These are phyloP conservation scores for Hymenopus coronatus DNA, from an alignment of 2,888 invertebrate species.

Conservation along the genomic window DNA sequence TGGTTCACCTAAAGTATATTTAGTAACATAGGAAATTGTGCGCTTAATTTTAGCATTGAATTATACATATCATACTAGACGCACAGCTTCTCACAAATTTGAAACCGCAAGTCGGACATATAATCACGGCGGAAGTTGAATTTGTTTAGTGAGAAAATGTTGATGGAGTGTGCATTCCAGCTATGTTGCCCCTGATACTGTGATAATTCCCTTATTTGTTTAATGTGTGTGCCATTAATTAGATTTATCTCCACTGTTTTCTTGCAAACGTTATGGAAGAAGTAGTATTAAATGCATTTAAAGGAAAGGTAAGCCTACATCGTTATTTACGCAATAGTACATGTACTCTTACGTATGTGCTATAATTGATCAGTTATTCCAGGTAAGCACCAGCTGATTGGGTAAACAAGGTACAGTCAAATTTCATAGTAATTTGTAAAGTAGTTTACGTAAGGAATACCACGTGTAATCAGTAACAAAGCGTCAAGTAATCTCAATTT, in stretches of 20 bases:
- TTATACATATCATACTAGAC: not conserved
- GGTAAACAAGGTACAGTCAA: not conserved
- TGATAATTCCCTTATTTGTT: not conserved
- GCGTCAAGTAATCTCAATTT: not conserved
- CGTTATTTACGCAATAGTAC: not conserved
- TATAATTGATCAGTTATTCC: conserved; percentile 18
- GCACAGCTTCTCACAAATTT: not conserved
- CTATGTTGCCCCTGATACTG: not conserved
- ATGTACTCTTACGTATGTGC: not conserved
- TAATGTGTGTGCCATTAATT: not conserved
- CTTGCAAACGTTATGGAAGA: not conserved
- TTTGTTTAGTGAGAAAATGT: conserved; percentile 10
- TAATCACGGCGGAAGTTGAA: not conserved
- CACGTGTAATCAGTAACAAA: not conserved
- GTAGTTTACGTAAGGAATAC: not conserved
- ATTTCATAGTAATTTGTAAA: not conserved
- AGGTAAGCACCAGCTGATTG: conserved; percentile 13
- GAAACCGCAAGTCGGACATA: not conserved
- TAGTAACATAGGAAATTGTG: no score
- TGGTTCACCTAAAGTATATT: no score
- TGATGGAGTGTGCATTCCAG: conserved; percentile 3
- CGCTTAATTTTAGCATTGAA: no score
- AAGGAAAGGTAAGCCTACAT: conserved; percentile 16
- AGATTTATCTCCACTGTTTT: not conserved
- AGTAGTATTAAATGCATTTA: conserved; percentile 5